Evolutionary conservation across 2,888 invertebrate species (phyloP).

Genomic region (Galerucella nymphaeae): DNA sequence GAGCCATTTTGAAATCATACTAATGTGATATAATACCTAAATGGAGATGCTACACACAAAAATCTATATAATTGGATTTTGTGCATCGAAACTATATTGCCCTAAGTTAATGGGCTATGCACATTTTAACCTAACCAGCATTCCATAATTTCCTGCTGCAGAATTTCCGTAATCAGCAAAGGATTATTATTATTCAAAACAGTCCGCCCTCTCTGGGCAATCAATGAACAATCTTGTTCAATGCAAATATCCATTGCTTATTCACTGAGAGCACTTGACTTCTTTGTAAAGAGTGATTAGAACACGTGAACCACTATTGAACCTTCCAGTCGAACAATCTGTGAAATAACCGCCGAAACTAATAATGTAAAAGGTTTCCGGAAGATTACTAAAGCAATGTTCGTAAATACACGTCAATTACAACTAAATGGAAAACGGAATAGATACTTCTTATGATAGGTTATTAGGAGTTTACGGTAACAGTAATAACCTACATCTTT

Average conservation of each 20-base stretch:
- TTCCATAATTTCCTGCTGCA: not conserved
- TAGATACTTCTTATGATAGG: not conserved
- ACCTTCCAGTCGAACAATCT: conserved; percentile 3
- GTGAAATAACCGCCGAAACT: conserved; percentile 14
- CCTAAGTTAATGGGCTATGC: not conserved
- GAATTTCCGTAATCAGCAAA: conserved; percentile 4
- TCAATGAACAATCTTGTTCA: conserved; percentile 10
- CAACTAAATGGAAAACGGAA: conserved; percentile 8
- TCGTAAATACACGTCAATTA: conserved; percentile 16
- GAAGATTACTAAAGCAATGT: not conserved
- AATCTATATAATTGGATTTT: not conserved
- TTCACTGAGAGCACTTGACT: conserved; percentile 3
- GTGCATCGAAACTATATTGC: not conserved
- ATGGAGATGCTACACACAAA: too few species aligned
- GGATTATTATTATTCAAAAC: conserved; percentile 13
- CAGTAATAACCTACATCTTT: not conserved
- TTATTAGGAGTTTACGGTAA: conserved; percentile 3
- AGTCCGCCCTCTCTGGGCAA: conserved; percentile 3
- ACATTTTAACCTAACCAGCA: not conserved
- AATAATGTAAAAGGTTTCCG: conserved; percentile 10
- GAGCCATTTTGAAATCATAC: too few species aligned
- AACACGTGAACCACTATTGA: conserved; percentile 17
- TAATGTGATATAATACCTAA: too few species aligned
- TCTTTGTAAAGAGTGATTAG: conserved; percentile 16
- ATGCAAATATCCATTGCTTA: conserved; percentile 13